Evolutionary conservation across 2,797 vertebrate species (phyloP).

Genomic region (Cirrhinus molitorella): DNA sequence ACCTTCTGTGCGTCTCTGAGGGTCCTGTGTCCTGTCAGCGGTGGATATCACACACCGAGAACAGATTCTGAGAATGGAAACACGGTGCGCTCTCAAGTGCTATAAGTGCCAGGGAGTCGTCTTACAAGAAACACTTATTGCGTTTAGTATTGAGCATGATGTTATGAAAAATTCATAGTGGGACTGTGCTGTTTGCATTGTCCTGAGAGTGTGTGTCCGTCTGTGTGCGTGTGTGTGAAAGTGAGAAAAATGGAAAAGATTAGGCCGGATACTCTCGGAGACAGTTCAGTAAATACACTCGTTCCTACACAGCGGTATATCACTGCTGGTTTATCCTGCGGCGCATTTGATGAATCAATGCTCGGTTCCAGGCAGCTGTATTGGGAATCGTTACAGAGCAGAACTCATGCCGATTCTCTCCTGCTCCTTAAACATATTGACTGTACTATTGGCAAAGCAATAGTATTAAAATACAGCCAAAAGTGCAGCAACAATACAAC

Average conservation of each 20-base stretch:
- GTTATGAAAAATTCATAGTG: slow-evolving; percentile 85
- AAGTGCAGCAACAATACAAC: slow-evolving; percentile 68
- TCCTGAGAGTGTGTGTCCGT: slow-evolving; percentile 65
- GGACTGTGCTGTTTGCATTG: slow-evolving; percentile 66
- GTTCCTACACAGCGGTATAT: slow-evolving; percentile 54
- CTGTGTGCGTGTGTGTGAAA: slow-evolving; percentile 32
- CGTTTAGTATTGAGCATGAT: slow-evolving; percentile 85
- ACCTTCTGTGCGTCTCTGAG: slow-evolving; percentile 17
- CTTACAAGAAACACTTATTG: slow-evolving; percentile 87
- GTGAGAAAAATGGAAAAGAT: background rate
- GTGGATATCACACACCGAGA: slow-evolving; percentile 74
- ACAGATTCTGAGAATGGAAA: slow-evolving; percentile 72
- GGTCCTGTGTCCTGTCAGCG: slow-evolving; percentile 66
- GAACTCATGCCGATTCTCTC: slow-evolving; percentile 68
- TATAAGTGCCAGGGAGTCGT: slow-evolving; percentile 82
- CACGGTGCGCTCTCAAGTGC: slow-evolving; percentile 76
- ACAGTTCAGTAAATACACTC: slow-evolving; percentile 47
- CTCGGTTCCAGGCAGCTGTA: slow-evolving; percentile 63
- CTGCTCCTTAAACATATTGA: slow-evolving; percentile 72
- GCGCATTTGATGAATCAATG: slow-evolving; percentile 62
- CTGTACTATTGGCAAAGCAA: slow-evolving; percentile 80
- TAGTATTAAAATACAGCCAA: slow-evolving; percentile 70
- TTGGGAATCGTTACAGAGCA: slow-evolving; percentile 67
- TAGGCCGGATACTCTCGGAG: slow-evolving; percentile 23
- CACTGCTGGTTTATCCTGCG: background rate